phyloP scores from a whole-genome alignment of 1,140 invertebrate genomes.

The Musca domestica region DNA sequence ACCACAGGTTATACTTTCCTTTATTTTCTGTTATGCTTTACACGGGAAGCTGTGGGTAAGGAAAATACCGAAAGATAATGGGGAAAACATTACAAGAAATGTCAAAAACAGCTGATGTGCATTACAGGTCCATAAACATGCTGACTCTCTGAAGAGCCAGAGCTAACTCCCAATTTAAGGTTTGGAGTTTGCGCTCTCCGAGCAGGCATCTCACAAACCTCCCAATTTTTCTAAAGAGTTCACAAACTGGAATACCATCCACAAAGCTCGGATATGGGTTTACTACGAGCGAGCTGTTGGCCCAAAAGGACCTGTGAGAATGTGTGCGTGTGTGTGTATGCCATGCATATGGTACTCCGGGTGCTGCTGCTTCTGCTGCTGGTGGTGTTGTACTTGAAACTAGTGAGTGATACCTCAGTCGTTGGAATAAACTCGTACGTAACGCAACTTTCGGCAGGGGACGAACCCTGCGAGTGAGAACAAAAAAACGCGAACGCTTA shows the following conservation, averaged over 20 bases:
- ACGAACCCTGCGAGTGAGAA: neutral
- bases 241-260: neutral
- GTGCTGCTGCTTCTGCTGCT: neutral
- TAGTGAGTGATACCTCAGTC: conserved; percentile 12
- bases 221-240: neutral
- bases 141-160: neutral
- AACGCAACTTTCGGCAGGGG: conserved; percentile 7
- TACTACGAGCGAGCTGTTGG: too few relatives aligned
- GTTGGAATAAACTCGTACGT: conserved; percentile 12
- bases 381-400: conserved; percentile 14
- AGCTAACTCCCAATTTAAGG: neutral
- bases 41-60: neutral
- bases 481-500: neutral
- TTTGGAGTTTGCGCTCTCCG: neutral
- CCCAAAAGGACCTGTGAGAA: too few relatives aligned
- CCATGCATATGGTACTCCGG: too few relatives aligned
- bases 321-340: too few relatives aligned
- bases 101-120: conserved; percentile 20
- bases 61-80: neutral
- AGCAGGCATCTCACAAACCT: neutral
- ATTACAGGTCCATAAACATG: neutral
- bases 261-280: too few relatives aligned
- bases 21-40: too few relatives aligned
- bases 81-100: neutral
- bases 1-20: too few relatives aligned